These are phyloP conservation scores for Saturnia pavonia DNA, from an alignment of 2,888 invertebrate genomes.

Conservation along the genomic window DNA sequence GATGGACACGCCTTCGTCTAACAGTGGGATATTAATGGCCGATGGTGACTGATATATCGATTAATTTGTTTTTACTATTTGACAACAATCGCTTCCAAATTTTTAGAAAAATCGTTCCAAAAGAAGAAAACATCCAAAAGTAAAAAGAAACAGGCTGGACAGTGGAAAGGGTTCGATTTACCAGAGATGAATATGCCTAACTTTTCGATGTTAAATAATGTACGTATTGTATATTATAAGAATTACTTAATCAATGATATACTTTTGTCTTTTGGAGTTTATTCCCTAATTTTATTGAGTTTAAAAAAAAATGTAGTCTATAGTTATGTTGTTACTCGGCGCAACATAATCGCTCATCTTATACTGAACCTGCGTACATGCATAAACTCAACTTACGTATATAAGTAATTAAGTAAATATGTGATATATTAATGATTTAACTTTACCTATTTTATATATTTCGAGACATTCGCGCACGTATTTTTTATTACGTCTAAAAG, in stretches of 20 bases:
- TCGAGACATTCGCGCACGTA: too few species aligned
- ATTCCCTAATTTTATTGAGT: too few species aligned
- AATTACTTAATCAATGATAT: neutral
- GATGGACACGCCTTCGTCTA: neutral
- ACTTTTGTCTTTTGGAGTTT: too few species aligned
- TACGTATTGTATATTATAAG: conserved; percentile 39
- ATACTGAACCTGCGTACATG: too few species aligned
- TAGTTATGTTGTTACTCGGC: too few species aligned
- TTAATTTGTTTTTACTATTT: neutral
- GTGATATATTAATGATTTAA: too few species aligned
- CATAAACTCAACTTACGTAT: too few species aligned
- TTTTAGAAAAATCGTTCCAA: conserved; percentile 40
- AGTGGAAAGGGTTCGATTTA: conserved; percentile 39
- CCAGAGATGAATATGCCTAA: conserved; percentile 57
- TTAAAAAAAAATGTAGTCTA: too few species aligned
- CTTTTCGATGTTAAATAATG: conserved; percentile 50
- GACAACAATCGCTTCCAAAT: neutral
- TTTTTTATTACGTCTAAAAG: too few species aligned
- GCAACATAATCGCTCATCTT: too few species aligned
- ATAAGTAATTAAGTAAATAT: too few species aligned
- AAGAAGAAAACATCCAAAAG: conserved; percentile 40
- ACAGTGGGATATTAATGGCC: neutral
- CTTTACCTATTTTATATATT: too few species aligned
- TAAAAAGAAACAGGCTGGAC: conserved; percentile 41
- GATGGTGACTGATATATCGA: neutral